These are phyloP conservation scores for Augochlorella aurata DNA, from an alignment of 2,888 invertebrate species.

Conservation along the genomic window DNA sequence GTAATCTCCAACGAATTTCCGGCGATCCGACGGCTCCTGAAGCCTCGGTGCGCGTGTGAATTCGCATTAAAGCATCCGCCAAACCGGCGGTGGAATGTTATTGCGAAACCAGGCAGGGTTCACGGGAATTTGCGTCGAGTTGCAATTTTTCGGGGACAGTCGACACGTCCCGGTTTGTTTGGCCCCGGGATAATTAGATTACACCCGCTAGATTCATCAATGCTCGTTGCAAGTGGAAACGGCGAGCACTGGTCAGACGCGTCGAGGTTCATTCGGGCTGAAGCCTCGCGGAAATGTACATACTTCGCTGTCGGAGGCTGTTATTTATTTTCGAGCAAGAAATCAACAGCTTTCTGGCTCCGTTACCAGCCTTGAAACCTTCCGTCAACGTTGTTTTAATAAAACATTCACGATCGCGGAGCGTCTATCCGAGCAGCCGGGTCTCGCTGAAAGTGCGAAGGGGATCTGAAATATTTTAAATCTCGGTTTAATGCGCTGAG, in stretches of 20 bases:
- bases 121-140: background rate
- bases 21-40: constrained; percentile 12
- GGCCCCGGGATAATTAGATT: background rate
- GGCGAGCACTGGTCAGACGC: background rate
- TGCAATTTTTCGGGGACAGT: background rate
- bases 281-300: background rate
- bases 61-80: constrained; percentile 18
- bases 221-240: constrained; percentile 6
- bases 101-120: background rate
- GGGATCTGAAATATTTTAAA: too few relatives aligned
- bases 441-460: too few relatives aligned
- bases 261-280: background rate
- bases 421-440: background rate
- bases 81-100: background rate
- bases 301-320: background rate
- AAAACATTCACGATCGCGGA: background rate
- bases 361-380: background rate
- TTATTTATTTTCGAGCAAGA: background rate
- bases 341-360: background rate
- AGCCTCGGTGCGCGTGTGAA: constrained; percentile 19
- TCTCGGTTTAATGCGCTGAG: too few relatives aligned
- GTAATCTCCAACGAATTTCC: constrained; percentile 24
- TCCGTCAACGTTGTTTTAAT: background rate
- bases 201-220: background rate
- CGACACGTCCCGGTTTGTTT: background rate